phyloP scores from a whole-genome alignment of 1,140 invertebrate species.

The Oryctes rhinoceros region DNA sequence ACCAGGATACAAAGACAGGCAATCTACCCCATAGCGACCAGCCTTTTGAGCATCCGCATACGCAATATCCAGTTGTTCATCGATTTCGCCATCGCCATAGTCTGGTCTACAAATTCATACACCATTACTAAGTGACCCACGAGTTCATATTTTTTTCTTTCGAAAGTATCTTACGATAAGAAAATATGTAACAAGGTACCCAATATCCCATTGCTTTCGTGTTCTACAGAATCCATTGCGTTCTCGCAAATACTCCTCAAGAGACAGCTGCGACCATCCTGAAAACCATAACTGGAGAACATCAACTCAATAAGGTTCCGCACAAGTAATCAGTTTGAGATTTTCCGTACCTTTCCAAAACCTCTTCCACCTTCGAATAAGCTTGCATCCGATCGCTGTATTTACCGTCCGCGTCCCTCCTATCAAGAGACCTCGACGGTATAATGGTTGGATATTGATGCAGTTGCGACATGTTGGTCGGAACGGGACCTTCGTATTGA shows the following conservation, averaged over 20 bases:
- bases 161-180: constrained; percentile 69
- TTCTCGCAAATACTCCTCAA: constrained; percentile 78
- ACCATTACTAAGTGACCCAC: constrained; percentile 24
- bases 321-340: background rate
- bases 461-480: constrained; percentile 36
- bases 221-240: constrained; percentile 69
- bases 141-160: constrained; percentile 36
- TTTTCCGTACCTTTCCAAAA: constrained; percentile 41
- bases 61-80: constrained; percentile 51
- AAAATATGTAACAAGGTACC: constrained; percentile 74
- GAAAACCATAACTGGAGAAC: constrained; percentile 64
- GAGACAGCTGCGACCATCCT: constrained; percentile 72
- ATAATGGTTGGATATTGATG: constrained; percentile 45
- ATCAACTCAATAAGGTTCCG: constrained; percentile 43
- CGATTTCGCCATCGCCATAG: constrained; percentile 51
- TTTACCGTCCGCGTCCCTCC: background rate
- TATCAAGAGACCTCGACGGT: constrained; percentile 36
- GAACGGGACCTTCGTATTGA: constrained; percentile 43
- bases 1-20: constrained; percentile 62
- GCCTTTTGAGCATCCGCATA: constrained; percentile 65
- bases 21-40: constrained; percentile 67
- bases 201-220: constrained; percentile 67
- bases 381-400: constrained; percentile 42
- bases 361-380: constrained; percentile 43
- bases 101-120: constrained; percentile 52